Evolutionary conservation across 2,888 invertebrate genomes (phyloP).

Genomic region (Coleophora flavipennella): DNA sequence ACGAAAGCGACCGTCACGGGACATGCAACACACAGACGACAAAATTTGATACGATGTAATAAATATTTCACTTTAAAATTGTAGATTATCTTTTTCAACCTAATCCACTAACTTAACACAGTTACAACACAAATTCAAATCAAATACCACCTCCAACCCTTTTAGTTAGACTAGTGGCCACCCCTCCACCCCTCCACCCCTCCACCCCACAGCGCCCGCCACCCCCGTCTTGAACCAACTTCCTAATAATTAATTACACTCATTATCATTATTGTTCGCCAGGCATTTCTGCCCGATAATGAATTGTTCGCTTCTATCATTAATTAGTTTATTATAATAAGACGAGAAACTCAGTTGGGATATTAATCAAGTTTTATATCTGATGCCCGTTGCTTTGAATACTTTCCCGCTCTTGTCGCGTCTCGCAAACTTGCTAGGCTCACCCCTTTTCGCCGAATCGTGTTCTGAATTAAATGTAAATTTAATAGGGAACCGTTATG

Average conservation of each 20-base stretch:
- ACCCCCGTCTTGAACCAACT: constrained; percentile 68
- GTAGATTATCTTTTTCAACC: too few relatives aligned
- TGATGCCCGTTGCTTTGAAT: constrained; percentile 49
- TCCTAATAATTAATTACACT: constrained; percentile 72
- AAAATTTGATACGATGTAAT: too few relatives aligned
- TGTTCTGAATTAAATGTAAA: too few relatives aligned
- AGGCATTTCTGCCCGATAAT: constrained; percentile 73
- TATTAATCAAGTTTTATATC: constrained; percentile 72
- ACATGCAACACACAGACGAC: too few relatives aligned
- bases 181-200: constrained; percentile 56
- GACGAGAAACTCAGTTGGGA: constrained; percentile 58
- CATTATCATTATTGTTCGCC: constrained; percentile 73
- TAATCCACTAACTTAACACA: too few relatives aligned
- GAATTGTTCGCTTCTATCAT: constrained; percentile 70
- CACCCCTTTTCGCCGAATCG: too few relatives aligned
- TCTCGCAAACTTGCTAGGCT: too few relatives aligned
- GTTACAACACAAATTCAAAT: too few relatives aligned
- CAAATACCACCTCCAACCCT: not conserved
- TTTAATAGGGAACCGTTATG: too few relatives aligned
- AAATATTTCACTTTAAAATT: too few relatives aligned
- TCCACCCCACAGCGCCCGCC: constrained; percentile 44
- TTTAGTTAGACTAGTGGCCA: constrained; percentile 27
- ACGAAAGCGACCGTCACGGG: too few relatives aligned
- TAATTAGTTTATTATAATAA: constrained; percentile 74
- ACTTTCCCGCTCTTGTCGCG: constrained; percentile 17